Base-by-base conservation (phyloP, 2,113 vertebrate genomes). In the Rhodinocichla rosea region DNA sequence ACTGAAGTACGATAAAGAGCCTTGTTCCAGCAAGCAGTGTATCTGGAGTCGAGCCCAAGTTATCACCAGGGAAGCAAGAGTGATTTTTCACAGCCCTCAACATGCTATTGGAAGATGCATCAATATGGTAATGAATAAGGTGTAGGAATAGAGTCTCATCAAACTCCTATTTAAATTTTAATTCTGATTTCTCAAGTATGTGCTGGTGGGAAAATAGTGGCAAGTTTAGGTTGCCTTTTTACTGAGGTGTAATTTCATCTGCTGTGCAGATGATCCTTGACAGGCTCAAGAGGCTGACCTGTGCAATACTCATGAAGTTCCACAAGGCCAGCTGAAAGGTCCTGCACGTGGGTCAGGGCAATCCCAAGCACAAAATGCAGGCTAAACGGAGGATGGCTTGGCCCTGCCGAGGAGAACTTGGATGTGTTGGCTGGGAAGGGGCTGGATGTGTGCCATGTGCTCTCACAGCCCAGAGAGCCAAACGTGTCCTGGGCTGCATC, bases 21-120 rank as follows among this genome's bases (percentile, higher is more conserved):
- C 37, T 90, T 1, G 10, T 30, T 87, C 24, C 71, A 73, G 55
- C 52, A 67, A 87, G 70, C 42, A 3, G 2, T 55, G 4, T 45
- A 7, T 68, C 63, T 94, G 89, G 53, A 92, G 40, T 83, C 74
- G 86, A 82, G 59, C 83, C 78, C 27, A 60, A 60, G 49, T 85
- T 92, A 56, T 33, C 79, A 80, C 75, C 49, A n/a, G 52, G 83
- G 62, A n/a, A 20, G 64, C 21, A 67, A 59, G n/a, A 86, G 17
- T 1, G 1, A 78, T 93, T 89, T 55, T 85, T 90, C 49, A 11
- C 52, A 39, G 56, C 27, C 24, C 32, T 86, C 40, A 68, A 9
- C 17, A 4, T 52, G 37, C 42, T 78, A 5, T 40, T 78, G 78
- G 69, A 84, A 90, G 57, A 55, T 71, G 8, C n/a, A 74, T 59